These are phyloP conservation scores for Hyperoplus lanceolatus DNA, from an alignment of 2,797 vertebrate genomes.

Conservation along the genomic window DNA sequence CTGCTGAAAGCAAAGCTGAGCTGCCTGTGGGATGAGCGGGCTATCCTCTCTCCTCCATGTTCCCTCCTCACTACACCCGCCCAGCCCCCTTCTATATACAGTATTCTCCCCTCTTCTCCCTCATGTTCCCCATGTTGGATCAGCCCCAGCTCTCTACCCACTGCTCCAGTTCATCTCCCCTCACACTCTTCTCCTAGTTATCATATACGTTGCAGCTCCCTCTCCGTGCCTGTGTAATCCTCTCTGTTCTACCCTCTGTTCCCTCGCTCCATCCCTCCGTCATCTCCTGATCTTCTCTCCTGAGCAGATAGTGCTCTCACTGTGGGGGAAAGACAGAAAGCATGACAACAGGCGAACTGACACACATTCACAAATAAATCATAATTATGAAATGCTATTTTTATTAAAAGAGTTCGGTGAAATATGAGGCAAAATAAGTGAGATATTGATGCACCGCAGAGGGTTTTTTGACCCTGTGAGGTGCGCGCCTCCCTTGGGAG, in stretches of 20 bases:
- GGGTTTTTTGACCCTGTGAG: background rate
- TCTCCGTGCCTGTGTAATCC: slow-evolving; percentile 14
- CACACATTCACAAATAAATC: background rate
- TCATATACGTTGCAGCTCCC: background rate
- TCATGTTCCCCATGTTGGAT: background rate
- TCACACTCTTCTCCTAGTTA: background rate
- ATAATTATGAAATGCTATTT: background rate
- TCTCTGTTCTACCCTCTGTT: slow-evolving; percentile 5
- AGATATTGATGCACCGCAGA: background rate
- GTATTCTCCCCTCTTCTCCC: background rate
- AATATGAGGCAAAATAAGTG: background rate
- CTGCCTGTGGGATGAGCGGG: slow-evolving; percentile 43
- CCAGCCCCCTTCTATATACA: background rate
- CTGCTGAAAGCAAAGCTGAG: slow-evolving; percentile 42
- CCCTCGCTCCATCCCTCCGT: slow-evolving; percentile 9
- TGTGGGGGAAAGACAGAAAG: background rate
- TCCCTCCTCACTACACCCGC: background rate
- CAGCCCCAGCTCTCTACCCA: background rate
- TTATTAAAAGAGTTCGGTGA: background rate
- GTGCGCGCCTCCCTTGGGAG: background rate
- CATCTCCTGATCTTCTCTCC: slow-evolving; percentile 4
- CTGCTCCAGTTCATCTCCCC: background rate
- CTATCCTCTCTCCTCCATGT: background rate
- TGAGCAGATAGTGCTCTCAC: slow-evolving; percentile 7
- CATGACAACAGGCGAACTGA: background rate